Evolutionary conservation across 2,797 vertebrate species (phyloP).

Genomic region (Falco berigora): DNA sequence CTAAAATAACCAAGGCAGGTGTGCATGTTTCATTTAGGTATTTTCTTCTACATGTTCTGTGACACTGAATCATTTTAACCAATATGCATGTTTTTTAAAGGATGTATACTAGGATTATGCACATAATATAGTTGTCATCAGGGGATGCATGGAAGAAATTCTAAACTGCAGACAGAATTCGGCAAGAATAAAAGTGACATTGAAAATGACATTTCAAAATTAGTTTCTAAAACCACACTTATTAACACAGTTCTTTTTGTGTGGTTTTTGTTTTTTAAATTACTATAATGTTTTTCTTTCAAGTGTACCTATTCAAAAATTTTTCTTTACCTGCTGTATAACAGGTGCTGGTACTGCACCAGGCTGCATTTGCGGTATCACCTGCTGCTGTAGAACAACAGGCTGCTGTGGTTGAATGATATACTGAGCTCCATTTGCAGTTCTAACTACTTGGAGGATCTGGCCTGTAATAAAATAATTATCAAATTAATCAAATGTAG

Average conservation of each 20-base stretch:
- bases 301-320: neutral
- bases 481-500: neutral
- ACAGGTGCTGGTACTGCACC: slow-evolving; percentile 94
- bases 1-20: neutral
- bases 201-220: neutral
- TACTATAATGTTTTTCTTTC: neutral
- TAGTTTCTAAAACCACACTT: neutral
- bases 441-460: slow-evolving; percentile 92
- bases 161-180: neutral
- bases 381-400: slow-evolving; percentile 91
- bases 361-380: slow-evolving; percentile 90
- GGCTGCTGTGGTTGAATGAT: slow-evolving; percentile 93
- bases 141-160: neutral
- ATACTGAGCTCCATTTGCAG: slow-evolving; percentile 91
- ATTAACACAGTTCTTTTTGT: neutral
- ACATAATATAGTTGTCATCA: neutral
- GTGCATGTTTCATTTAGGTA: neutral
- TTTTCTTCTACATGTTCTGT: neutral
- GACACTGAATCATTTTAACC: neutral
- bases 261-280: neutral
- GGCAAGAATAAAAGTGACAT: neutral
- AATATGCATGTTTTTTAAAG: neutral
- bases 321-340: slow-evolving; percentile 88
- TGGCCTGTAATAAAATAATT: slow-evolving; percentile 78
- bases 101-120: neutral